Evolutionary conservation across 2,113 vertebrate species (phyloP).

Genomic region (Tichodroma muraria): DNA sequence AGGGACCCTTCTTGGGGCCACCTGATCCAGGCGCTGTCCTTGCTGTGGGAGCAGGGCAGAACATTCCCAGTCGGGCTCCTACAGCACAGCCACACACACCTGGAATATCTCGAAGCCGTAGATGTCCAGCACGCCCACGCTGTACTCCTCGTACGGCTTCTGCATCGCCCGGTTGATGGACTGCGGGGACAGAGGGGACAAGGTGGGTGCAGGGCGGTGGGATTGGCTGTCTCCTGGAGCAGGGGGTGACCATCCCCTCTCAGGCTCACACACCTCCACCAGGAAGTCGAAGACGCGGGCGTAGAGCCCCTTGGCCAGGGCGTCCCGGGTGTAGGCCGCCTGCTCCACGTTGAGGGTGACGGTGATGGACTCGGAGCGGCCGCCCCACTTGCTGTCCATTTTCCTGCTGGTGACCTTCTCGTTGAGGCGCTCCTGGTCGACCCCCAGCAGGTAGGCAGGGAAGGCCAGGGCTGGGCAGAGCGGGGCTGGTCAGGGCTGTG

Average conservation of each 20-base stretch:
- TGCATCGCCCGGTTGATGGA: constrained; percentile 92
- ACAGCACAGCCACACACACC: constrained; percentile 55
- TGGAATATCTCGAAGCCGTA: constrained; percentile 99
- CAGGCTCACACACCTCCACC: constrained; percentile 76
- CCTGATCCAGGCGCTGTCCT: neutral
- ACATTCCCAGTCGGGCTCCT: neutral
- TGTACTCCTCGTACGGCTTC: constrained; percentile 90
- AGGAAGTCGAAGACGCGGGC: constrained; percentile 90
- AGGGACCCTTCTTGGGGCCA: neutral
- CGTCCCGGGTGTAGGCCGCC: constrained; percentile 88
- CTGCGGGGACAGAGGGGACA: constrained; percentile 34
- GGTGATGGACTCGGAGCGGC: constrained; percentile 87
- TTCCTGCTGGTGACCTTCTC: constrained; percentile 93
- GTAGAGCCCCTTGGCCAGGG: constrained; percentile 92
- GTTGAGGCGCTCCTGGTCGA: constrained; percentile 82
- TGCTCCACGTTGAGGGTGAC: constrained; percentile 95
- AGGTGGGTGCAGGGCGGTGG: fast-evolving
- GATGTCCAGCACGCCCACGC: constrained; percentile 92
- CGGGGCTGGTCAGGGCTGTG: neutral
- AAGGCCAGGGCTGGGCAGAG: constrained; percentile 81
- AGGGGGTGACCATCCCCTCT: neutral
- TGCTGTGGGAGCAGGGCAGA: neutral
- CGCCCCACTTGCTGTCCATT: constrained; percentile 96
- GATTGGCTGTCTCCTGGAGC: fast-evolving
- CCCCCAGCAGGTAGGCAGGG: constrained; percentile 91